Evolutionary conservation across 2,797 vertebrate genomes (phyloP).

Genomic region (Sarcoramphus papa): DNA sequence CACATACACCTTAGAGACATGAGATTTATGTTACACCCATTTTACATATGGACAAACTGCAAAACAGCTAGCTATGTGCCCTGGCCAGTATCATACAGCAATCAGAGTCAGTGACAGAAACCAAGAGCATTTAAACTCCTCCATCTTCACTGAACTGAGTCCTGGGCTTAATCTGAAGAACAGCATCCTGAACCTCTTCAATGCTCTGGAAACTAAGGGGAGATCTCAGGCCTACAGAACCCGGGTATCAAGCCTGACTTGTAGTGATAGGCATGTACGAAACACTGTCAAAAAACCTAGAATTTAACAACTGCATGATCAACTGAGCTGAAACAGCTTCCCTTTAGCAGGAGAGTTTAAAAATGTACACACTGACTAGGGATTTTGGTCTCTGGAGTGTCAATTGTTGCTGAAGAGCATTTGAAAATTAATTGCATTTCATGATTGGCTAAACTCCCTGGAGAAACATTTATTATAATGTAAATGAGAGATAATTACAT

Average conservation of each 20-base stretch:
- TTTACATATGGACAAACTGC: neutral
- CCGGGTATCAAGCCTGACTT: neutral
- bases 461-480: conserved; percentile 60
- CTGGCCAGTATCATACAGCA: neutral
- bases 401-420: conserved; percentile 49
- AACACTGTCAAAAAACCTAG: neutral
- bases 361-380: neutral
- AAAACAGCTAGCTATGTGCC: accelerated
- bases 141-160: neutral
- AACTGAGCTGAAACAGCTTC: neutral
- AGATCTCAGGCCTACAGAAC: neutral
- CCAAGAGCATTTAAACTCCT: neutral
- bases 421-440: conserved; percentile 65
- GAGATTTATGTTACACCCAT: neutral
- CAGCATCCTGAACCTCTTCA: neutral
- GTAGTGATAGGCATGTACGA: neutral
- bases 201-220: neutral
- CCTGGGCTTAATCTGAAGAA: neutral
- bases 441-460: conserved; percentile 55
- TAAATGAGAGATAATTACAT: conserved; percentile 58
- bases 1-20: accelerated
- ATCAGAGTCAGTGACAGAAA: neutral
- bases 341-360: neutral
- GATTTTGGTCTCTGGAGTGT: neutral
- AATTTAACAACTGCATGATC: neutral